phyloP scores from a whole-genome alignment of 2,797 vertebrate species.

The Molothrus aeneus region DNA sequence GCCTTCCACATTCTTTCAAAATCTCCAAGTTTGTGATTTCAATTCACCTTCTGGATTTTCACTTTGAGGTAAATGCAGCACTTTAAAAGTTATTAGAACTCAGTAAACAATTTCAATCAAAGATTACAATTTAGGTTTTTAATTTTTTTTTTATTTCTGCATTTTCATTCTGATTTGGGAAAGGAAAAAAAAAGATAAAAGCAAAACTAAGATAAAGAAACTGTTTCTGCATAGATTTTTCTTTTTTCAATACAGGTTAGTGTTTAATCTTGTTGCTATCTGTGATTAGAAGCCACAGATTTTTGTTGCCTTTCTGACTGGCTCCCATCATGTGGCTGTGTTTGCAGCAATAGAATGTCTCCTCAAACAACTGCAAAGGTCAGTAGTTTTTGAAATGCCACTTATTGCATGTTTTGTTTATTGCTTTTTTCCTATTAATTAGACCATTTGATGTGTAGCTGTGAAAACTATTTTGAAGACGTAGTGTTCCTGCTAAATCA shows the following conservation, averaged over 20 bases:
- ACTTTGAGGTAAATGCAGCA: neutral
- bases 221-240: neutral
- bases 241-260: neutral
- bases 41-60: neutral
- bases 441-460: neutral
- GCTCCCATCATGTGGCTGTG: neutral
- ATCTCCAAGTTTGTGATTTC: neutral
- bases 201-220: neutral
- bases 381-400: constrained; percentile 3
- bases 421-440: constrained; percentile 37
- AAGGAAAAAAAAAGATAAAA: neutral
- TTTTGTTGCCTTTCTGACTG: neutral
- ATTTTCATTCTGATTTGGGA: neutral
- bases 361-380: constrained; percentile 6
- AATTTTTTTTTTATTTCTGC: neutral
- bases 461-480: constrained; percentile 15
- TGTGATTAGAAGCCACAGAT: neutral
- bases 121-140: neutral
- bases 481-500: neutral
- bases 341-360: neutral
- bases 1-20: neutral
- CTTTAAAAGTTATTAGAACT: neutral
- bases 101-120: neutral
- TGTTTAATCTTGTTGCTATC: neutral
- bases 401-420: neutral